Evolutionary conservation across 2,113 vertebrate species (phyloP).

Genomic region (Burhinus bistriatus): DNA sequence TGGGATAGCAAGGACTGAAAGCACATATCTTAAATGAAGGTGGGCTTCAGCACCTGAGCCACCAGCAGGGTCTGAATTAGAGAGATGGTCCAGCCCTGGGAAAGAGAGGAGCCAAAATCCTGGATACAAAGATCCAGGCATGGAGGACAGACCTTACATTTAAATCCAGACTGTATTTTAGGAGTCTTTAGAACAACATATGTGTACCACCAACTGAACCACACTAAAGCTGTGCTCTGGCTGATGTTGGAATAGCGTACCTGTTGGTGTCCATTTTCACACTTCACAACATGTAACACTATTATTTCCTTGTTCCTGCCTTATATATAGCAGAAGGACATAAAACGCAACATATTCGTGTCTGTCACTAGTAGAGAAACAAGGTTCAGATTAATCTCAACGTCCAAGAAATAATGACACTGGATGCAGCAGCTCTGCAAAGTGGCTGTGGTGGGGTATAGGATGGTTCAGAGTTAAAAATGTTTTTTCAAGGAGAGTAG

Average conservation of each 20-base stretch:
- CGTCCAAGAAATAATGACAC: neutral
- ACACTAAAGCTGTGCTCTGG: neutral
- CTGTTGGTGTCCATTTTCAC: neutral
- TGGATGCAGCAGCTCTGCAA: neutral
- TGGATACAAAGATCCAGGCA: neutral
- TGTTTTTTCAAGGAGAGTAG: neutral
- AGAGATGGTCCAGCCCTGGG: neutral
- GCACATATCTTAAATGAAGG: neutral
- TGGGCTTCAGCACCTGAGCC: neutral
- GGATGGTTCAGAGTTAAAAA: neutral
- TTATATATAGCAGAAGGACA: neutral
- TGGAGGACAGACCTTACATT: neutral
- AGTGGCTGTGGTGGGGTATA: neutral
- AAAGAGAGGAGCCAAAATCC: neutral
- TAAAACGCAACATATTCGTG: neutral
- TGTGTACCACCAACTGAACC: rapidly evolving
- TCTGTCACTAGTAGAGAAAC: neutral
- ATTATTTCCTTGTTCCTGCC: neutral
- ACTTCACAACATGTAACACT: rapidly evolving
- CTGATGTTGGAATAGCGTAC: rapidly evolving
- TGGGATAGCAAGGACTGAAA: neutral
- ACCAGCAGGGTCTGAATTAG: neutral
- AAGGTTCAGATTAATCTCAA: neutral
- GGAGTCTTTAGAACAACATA: neutral
- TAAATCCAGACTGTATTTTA: neutral